Base-by-base conservation (phyloP, 2,113 vertebrate genomes). In the Aplodontia rufa region DNA sequence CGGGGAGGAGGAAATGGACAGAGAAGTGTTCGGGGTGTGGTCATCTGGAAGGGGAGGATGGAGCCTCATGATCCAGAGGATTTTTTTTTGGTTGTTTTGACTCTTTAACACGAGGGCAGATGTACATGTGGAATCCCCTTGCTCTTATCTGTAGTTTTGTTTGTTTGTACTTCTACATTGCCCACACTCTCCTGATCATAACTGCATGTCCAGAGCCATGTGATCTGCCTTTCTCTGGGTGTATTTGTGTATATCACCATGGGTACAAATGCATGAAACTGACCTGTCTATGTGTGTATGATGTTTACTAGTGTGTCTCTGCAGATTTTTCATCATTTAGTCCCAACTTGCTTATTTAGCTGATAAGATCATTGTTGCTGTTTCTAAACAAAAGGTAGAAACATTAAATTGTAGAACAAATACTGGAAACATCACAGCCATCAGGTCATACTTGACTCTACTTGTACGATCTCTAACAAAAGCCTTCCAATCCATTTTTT, bases 21-120 rank as follows among this genome's bases (percentile, higher is more conserved):
- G 64, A 69, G 78, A 83, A 47, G 79, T 71, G 58, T 93, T 71
- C 94, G 96, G 96, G 97, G 97, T 96, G 95, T 96, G 97, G 96
- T 93, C 96, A 93, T 37, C 88, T 69, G 28, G n/a, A 42, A 92
- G 55, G 62, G 68, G 26, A 37, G 16, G n/a, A 42, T 4, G 35
- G 37, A 90, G 62, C 72, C 37, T 91, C 74, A 45, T 45, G 90
- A 94, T 68, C 81, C 49, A 90, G 24, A 72, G n/a, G n/a, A 84
- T 75, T 37, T 49, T 62, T 64, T 81, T 58, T 53, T 86, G 80
- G n/a, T 55, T 42, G 53, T 14, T 82, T 91, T 66, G 42, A 35
- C 40, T 93, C 93, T 95, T 96, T 82, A 94, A 88, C 95, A 83
- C 82, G 60, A 49, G 87, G 51, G 42, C 49, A 49, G 45, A 30